Conservation (phyloP, 2,113 vertebrate genomes). For the Hiodon tergisus region DNA sequence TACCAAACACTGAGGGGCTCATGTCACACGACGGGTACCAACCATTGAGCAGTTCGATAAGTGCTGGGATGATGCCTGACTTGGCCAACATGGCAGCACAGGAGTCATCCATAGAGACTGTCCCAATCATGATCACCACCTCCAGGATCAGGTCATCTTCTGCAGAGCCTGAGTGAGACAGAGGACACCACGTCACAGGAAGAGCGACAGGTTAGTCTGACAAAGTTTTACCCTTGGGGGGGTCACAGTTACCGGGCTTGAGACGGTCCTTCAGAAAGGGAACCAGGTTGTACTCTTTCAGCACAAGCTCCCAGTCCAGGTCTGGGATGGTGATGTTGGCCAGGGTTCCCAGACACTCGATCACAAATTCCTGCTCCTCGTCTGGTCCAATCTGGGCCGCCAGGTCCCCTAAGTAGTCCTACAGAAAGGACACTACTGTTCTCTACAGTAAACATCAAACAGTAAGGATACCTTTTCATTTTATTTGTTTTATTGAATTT, state of each 20-base stretch:
- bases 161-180: conserved; percentile 68
- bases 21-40: conserved; percentile 14
- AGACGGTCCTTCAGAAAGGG: conserved; percentile 90
- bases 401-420: conserved; percentile 94
- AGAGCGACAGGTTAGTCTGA: not conserved
- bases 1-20: not conserved
- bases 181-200: conserved; percentile 18
- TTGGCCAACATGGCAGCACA: conserved; percentile 90
- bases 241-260: conserved; percentile 75
- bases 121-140: conserved; percentile 97
- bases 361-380: conserved; percentile 86
- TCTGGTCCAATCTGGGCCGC: conserved; percentile 84
- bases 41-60: conserved; percentile 94
- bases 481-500: no score
- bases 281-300: conserved; percentile 91
- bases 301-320: conserved; percentile 90
- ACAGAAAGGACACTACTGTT: conserved; percentile 7
- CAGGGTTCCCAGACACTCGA: conserved; percentile 90
- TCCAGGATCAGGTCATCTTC: conserved; percentile 94
- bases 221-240: not conserved
- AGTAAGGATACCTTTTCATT: no score
- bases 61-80: conserved; percentile 89
- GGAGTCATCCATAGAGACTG: conserved; percentile 93
- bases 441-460: no score
- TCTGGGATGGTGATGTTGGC: conserved; percentile 91